Percentiles rank a stretch among this genome's conserved stretches.
Conservation (phyloP, 2,797 vertebrate species). For the Eurystomus glaucurus region DNA sequence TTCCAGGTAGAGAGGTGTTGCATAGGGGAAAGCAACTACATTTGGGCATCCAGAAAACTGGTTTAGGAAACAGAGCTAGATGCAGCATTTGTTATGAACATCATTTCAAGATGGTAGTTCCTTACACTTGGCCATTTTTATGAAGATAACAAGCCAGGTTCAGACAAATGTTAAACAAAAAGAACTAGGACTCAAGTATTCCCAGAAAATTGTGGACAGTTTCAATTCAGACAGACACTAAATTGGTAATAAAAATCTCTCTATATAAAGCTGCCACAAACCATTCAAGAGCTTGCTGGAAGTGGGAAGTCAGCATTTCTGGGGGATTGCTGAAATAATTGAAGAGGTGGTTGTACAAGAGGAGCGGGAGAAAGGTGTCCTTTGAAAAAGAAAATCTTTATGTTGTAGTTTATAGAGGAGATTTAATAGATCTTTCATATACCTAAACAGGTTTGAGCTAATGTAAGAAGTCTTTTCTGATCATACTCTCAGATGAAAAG, state of each 20-base stretch:
- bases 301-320: background rate
- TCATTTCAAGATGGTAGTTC: background rate
- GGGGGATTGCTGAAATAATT: background rate
- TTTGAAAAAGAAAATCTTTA: background rate
- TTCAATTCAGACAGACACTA: background rate
- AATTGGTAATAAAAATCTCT: background rate
- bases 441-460: background rate
- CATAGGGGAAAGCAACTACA: background rate
- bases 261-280: background rate
- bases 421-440: background rate
- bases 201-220: background rate
- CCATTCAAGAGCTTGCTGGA: background rate
- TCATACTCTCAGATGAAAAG: background rate
- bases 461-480: background rate
- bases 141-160: background rate
- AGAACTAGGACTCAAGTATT: background rate
- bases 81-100: accelerated
- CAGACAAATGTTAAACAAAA: background rate
- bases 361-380: background rate
- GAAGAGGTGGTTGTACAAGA: background rate
- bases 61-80: background rate
- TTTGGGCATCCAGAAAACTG: background rate
- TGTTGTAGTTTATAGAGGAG: background rate
- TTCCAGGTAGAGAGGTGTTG: background rate
- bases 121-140: background rate